These are phyloP conservation scores for Drosophila lacertosa DNA, from an alignment of 1,140 invertebrate genomes.

Conservation along the genomic window DNA sequence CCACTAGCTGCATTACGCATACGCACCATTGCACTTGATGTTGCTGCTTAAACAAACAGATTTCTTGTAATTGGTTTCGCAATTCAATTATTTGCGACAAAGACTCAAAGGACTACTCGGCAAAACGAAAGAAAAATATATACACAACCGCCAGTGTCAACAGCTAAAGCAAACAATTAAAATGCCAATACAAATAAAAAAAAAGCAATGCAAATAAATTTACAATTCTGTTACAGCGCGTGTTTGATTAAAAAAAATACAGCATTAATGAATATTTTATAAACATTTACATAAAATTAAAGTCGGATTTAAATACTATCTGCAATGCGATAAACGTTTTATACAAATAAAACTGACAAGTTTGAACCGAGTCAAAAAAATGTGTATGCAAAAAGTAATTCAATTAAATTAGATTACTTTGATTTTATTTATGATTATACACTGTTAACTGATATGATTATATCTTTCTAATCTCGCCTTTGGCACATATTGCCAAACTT, in stretches of 20 bases:
- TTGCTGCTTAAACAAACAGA: constrained; percentile 68
- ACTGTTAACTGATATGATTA: too few relatives aligned
- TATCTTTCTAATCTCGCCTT: too few relatives aligned
- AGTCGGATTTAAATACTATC: not conserved
- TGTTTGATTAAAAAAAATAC: constrained; percentile 51
- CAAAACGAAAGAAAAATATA: constrained; percentile 14
- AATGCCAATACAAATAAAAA: constrained; percentile 56
- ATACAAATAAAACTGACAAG: not conserved
- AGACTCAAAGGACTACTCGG: constrained; percentile 24
- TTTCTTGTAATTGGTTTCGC: constrained; percentile 74
- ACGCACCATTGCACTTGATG: constrained; percentile 42
- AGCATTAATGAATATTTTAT: constrained; percentile 50
- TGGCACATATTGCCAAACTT: too few relatives aligned
- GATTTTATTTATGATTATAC: too few relatives aligned
- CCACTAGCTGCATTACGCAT: constrained; percentile 43
- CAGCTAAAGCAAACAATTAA: constrained; percentile 60
- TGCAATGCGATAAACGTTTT: not conserved
- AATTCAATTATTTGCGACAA: constrained; percentile 68
- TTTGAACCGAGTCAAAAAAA: too few relatives aligned
- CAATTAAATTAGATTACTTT: too few relatives aligned
- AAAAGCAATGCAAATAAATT: constrained; percentile 30
- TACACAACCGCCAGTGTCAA: constrained; percentile 47
- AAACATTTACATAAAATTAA: constrained; percentile 59
- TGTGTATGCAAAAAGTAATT: too few relatives aligned
- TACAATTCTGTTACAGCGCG: constrained; percentile 6